Evolutionary conservation across 2,113 vertebrate species (phyloP), one percentile per base, ranked within the genome.

Genomic region (Hippocampus mohnikei): DNA sequence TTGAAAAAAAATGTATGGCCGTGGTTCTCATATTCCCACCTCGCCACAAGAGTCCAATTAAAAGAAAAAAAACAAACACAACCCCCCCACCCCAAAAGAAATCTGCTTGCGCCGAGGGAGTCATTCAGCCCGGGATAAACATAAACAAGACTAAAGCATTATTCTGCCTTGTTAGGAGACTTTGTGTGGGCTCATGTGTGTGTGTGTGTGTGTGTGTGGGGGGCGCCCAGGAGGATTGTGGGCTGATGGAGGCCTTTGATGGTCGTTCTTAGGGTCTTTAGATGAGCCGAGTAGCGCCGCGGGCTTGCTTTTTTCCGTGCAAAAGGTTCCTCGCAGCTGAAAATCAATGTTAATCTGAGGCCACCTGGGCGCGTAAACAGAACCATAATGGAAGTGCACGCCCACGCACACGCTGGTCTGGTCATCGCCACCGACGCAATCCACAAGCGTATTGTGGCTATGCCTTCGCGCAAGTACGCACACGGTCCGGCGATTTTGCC

Each of bases 341-440:
- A 87, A 88, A 87, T 88, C 85, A 88, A 88, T 87, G 85, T 82
- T 85, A 84, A 88, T 88, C 84, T 84, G 85, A 82, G 85, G 76
- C 81, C 79, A 84, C 85, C 80, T 81, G 83, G 79, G 81, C 58
- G 56, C 82, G 75, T 85, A 83, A 86, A 86, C 79, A 84, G 40
- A 77, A 20, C 50, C 63, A 69, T 77, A 69, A 80, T 82, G 70
- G 68, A 84, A 71, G 20, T 23, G 40, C 40, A 69, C 18, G 69
- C 73, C 64, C 60, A 27, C 48, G 11, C 66, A 58, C 52, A 56
- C n/a, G n/a, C n/a, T n/a, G n/a, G n/a, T n/a, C 33, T 0, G 3
- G n/a, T 12, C 23, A 60, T 44, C 27, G 42, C 69, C 70, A 78
- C 68, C 9, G 10, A 66, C 59, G 55, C 73, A 60, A 48, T 53